Evolutionary conservation across 2,113 vertebrate species (phyloP).

Genomic region (Trachemys scripta): DNA sequence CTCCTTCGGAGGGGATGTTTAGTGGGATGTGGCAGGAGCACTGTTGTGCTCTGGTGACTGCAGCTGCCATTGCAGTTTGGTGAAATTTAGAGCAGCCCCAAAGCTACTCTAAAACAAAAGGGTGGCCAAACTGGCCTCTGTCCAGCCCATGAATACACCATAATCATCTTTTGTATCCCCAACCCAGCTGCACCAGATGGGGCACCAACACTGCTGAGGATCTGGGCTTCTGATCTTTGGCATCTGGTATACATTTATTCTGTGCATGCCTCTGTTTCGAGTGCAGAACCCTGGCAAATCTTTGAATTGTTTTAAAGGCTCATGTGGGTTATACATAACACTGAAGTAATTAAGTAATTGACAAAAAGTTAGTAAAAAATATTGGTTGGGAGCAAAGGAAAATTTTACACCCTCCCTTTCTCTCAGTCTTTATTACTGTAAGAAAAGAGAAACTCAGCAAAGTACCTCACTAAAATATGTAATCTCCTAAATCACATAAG

Average conservation of each 20-base stretch:
- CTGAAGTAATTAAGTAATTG: not conserved
- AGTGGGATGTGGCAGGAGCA: not conserved
- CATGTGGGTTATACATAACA: not conserved
- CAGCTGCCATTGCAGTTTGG: too few relatives aligned
- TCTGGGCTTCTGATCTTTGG: not conserved
- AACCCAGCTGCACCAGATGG: not conserved
- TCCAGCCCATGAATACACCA: not conserved
- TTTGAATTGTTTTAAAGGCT: not conserved
- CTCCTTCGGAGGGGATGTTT: not conserved
- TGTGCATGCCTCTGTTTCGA: not conserved
- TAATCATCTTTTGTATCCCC: not conserved
- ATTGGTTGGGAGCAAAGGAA: not conserved
- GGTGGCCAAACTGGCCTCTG: not conserved
- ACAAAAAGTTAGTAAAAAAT: not conserved
- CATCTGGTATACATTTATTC: not conserved
- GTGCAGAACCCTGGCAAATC: not conserved
- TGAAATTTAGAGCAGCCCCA: not conserved
- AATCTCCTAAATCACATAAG: conserved; percentile 1
- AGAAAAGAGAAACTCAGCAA: not conserved
- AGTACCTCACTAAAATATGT: not conserved
- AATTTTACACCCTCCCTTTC: not conserved
- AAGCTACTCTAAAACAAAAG: not conserved
- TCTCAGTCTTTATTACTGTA: not conserved
- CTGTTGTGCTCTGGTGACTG: not conserved
- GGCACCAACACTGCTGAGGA: not conserved